A percentile compares a stretch with the other conserved stretches of the same genome.
phyloP scores from a whole-genome alignment of 1,140 invertebrate species.

The Tetragonula clypearis region DNA sequence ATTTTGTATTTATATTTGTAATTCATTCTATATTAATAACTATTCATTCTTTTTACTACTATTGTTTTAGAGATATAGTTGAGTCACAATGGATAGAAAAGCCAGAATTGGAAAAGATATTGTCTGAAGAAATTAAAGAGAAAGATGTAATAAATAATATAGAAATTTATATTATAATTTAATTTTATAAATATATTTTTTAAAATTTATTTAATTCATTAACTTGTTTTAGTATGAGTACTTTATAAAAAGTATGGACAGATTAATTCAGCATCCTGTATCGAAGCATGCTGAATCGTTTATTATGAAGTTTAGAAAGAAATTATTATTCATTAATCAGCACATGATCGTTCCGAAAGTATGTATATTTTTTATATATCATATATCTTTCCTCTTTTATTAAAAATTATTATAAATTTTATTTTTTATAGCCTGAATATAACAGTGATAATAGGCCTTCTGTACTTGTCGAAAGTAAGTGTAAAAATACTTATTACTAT shows the following conservation, averaged over 20 bases:
- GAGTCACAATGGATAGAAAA: constrained; percentile 87
- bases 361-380: constrained; percentile 57
- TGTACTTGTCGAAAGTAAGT: constrained; percentile 58
- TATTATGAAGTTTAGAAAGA: constrained; percentile 86
- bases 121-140: constrained; percentile 89
- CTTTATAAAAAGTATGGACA: constrained; percentile 88
- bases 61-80: constrained; percentile 80
- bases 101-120: constrained; percentile 84
- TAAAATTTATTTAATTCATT: constrained; percentile 17
- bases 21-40: constrained; percentile 33
- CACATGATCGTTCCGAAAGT: constrained; percentile 81
- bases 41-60: constrained; percentile 37
- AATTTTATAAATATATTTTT: constrained; percentile 14
- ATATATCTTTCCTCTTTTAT: constrained; percentile 6
- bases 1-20: constrained; percentile 26
- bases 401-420: constrained; percentile 21
- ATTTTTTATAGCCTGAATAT: constrained; percentile 62
- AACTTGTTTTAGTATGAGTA: constrained; percentile 85
- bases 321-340: constrained; percentile 82
- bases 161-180: neutral
- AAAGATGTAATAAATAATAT: constrained; percentile 46
- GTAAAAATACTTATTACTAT: constrained; percentile 30
- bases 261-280: constrained; percentile 88
- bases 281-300: constrained; percentile 86
- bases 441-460: constrained; percentile 62